phyloP scores from a whole-genome alignment of 1,140 invertebrate genomes.

The Drosophila orosa region DNA sequence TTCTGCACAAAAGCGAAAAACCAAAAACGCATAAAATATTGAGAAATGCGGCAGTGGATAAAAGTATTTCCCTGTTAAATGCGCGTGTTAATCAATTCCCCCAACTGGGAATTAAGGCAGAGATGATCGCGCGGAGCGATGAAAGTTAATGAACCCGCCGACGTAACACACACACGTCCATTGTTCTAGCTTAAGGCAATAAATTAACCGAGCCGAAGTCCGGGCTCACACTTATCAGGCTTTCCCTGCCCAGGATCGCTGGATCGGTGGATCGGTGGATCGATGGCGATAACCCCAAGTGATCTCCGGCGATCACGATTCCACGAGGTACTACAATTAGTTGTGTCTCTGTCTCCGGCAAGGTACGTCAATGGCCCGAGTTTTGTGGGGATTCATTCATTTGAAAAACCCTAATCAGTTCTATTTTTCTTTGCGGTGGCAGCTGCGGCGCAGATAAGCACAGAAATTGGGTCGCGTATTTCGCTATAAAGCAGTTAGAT shows the following conservation, averaged over 20 bases:
- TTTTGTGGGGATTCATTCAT: conserved; percentile 63
- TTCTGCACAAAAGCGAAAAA: conserved; percentile 37
- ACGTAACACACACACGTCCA: conserved; percentile 21
- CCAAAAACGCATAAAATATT: conserved; percentile 64
- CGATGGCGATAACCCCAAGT: conserved; percentile 47
- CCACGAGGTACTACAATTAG: conserved; percentile 43
- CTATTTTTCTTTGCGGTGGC: conserved; percentile 24
- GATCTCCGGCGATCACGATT: conserved; percentile 18
- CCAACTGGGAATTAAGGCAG: conserved; percentile 29
- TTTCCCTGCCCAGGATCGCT: conserved; percentile 30
- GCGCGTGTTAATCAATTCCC: conserved; percentile 68
- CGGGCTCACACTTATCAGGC: conserved; percentile 32
- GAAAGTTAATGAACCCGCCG: conserved; percentile 41
- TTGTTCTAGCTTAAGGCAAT: conserved; percentile 26
- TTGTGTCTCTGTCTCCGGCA: conserved; percentile 19
- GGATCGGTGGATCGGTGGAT: conserved; percentile 2
- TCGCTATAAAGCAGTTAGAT: conserved; percentile 72
- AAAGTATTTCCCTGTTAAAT: conserved; percentile 76
- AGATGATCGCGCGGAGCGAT: conserved; percentile 23
- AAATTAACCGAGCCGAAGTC: conserved; percentile 42
- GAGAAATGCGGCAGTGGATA: conserved; percentile 76
- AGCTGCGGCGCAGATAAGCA: conserved; percentile 65
- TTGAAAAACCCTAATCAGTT: conserved; percentile 59
- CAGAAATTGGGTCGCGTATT: conserved; percentile 73
- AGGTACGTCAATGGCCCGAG: conserved; percentile 54